Conservation (phyloP, 2,797 vertebrate species). For the Eupleurogrammus muticus region DNA sequence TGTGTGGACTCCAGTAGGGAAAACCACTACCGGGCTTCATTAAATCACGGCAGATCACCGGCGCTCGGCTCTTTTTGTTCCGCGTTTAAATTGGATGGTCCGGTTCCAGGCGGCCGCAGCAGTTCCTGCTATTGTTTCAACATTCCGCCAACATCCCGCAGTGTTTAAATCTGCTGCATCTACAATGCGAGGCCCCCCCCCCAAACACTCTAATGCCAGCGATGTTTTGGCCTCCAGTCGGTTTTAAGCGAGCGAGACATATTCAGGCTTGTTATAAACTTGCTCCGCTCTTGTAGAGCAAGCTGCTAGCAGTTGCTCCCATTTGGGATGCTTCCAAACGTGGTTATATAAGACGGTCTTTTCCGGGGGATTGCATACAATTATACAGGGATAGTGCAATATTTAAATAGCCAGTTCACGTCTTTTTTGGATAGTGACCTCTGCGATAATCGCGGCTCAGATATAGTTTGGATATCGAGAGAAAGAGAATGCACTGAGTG, state of each 20-base stretch:
- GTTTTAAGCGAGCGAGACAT: conserved; percentile 57
- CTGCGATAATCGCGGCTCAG: conserved; percentile 2
- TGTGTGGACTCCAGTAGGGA: conserved; percentile 60
- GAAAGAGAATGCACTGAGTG: conserved; percentile 13
- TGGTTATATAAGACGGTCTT: conserved; percentile 54
- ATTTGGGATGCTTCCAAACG: conserved; percentile 58
- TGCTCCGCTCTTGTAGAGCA: conserved; percentile 50
- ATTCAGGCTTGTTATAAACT: conserved; percentile 65
- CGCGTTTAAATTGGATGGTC: conserved; percentile 49
- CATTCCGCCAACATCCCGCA: conserved; percentile 25
- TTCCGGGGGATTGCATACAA: conserved; percentile 54
- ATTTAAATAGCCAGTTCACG: conserved; percentile 40
- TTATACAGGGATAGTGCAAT: conserved; percentile 45
- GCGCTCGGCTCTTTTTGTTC: conserved; percentile 17
- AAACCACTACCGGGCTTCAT: conserved; percentile 26
- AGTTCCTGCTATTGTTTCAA: conserved; percentile 39
- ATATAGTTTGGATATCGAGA: conserved; percentile 9
- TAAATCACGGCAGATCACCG: conserved; percentile 5
- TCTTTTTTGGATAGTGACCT: conserved; percentile 32
- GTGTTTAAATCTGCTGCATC: conserved; percentile 4
- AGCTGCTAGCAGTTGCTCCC: conserved; percentile 53
- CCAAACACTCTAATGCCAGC: conserved; percentile 20
- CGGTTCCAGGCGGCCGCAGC: conserved; percentile 36
- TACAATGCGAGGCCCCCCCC: conserved; percentile 15
- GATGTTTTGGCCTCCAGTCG: conserved; percentile 50